Evolutionary conservation across 2,113 vertebrate genomes (phyloP), one percentile per base, ranked within the genome.

Genomic region (Scophthalmus maximus): DNA sequence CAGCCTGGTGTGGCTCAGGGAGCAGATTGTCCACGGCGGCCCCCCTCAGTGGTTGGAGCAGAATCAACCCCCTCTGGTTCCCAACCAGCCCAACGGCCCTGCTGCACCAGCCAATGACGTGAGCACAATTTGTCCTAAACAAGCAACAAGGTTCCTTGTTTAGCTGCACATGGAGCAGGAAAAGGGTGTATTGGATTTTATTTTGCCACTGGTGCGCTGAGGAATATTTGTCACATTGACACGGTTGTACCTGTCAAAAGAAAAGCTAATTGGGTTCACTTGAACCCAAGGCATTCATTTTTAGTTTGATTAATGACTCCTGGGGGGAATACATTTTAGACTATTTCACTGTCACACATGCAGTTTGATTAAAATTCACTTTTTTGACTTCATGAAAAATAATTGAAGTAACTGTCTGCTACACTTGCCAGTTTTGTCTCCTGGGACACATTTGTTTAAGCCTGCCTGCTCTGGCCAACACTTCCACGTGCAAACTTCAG

Each of bases 1-100:
- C 89, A 98, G 97, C 83, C 95, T 99, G 65, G 97, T 99, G 55
- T 99, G 97, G 97, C 90, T 98, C 62, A 93, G 97, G 76, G 97
- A 99, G 78, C 97, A 99, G 91, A 98, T 98, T 0, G 95, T 99
- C 60, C 97, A 99, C 0, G 97, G 97, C 9, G 97, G 96, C 60
- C 96, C 97, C 17, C 97, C 97, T 1, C 95, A 96, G 65, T 99
- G 97, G 97, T 51, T 99, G 69, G 97, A 98, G 77, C 96, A 97
- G 27, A 96, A 97, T 59, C 95, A 89, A 5, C 94, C 93, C 5
- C 96, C 95, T 6, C 93, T 95, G 34, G 94, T 88, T 46, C 86
- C 85, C 0, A 84, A 90, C 70, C 87, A 65, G 50, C 85, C 95
- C 17, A 95, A 97, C 26, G 94, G 92, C 8, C 91, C 92, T 11